These are phyloP conservation scores for Neosilurus hyrtlii DNA, from an alignment of 2,797 vertebrate genomes.

Conservation along the genomic window DNA sequence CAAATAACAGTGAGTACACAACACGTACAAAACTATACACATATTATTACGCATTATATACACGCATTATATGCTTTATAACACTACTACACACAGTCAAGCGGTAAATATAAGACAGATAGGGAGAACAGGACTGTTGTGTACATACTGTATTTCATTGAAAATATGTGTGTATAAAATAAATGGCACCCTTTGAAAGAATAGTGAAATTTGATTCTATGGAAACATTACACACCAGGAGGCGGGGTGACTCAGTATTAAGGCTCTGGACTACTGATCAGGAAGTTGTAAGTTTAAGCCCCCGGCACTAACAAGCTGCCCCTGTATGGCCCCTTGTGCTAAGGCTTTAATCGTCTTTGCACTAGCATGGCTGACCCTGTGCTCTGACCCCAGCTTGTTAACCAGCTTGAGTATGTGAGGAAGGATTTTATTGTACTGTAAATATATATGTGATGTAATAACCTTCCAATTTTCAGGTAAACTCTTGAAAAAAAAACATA, in stretches of 20 bases:
- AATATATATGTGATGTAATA: background rate
- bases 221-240: background rate
- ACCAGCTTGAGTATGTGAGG: background rate
- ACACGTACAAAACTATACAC: background rate
- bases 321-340: constrained; percentile 25
- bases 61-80: background rate
- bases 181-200: background rate
- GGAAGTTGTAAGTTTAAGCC: constrained; percentile 9
- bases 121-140: background rate
- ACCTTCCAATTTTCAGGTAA: background rate
- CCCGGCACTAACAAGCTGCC: constrained; percentile 14
- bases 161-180: background rate
- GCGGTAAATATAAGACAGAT: background rate
- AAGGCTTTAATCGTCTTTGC: constrained; percentile 16
- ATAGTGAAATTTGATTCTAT: background rate
- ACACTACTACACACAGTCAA: background rate
- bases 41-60: too few species aligned
- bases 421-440: background rate
- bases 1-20: constrained; percentile 93
- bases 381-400: background rate
- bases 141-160: background rate
- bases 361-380: background rate
- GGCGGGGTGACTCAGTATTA: background rate
- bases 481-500: background rate
- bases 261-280: constrained; percentile 1